These are phyloP conservation scores for Dolichotis patagonum DNA, from an alignment of 2,113 vertebrate genomes.

Conservation along the genomic window DNA sequence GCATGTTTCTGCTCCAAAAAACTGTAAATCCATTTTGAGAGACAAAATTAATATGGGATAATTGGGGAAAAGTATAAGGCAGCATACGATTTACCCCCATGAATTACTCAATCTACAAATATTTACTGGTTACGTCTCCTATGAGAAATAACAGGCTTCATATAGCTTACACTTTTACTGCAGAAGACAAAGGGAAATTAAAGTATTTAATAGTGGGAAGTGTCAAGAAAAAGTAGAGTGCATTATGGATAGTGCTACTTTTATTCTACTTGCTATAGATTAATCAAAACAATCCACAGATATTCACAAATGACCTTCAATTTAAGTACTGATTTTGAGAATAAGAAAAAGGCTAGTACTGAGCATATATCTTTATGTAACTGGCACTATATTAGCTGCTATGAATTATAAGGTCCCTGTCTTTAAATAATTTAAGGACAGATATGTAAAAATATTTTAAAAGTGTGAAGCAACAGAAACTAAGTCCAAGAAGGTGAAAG, in stretches of 20 bases:
- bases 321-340: background rate
- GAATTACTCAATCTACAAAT: constrained; percentile 5
- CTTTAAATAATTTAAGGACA: background rate
- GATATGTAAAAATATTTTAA: constrained; percentile 35
- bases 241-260: background rate
- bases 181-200: constrained; percentile 1
- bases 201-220: background rate
- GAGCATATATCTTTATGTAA: background rate
- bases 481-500: background rate
- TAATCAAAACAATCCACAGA: background rate
- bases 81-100: background rate
- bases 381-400: background rate
- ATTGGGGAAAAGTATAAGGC: background rate
- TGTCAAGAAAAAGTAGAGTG: background rate
- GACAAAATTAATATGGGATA: constrained; percentile 20
- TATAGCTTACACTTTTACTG: background rate
- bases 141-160: background rate
- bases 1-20: constrained; percentile 29
- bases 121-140: background rate
- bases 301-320: background rate
- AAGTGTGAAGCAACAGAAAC: constrained; percentile 13
- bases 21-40: background rate
- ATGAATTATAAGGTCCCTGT: background rate
- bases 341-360: background rate
- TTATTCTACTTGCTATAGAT: background rate